Conservation (phyloP, 2,888 invertebrate genomes). For the Venusia cambrica region DNA sequence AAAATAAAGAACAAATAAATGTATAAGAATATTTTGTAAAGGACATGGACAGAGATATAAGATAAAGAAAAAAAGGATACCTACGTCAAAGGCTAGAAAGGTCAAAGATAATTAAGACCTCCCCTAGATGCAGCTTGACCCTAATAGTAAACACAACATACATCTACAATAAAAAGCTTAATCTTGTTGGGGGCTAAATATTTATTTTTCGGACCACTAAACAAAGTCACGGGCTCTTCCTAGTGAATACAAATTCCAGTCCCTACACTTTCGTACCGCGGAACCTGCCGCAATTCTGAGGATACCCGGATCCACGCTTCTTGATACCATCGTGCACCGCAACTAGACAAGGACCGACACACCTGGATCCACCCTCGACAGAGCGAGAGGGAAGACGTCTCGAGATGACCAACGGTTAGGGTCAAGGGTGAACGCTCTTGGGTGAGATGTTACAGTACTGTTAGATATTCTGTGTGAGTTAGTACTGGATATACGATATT, state of each 20-base stretch:
- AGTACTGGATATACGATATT: conserved; percentile 1
- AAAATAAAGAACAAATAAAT: too few relatives aligned
- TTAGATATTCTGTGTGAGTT: conserved; percentile 11
- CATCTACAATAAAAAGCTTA: too few relatives aligned
- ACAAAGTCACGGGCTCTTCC: too few relatives aligned
- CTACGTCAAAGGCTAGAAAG: too few relatives aligned
- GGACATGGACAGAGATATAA: too few relatives aligned
- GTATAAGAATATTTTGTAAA: too few relatives aligned
- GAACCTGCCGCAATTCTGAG: conserved; percentile 69
- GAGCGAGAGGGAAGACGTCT: conserved; percentile 51
- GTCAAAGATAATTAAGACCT: too few relatives aligned
- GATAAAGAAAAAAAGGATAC: too few relatives aligned
- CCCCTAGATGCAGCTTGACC: too few relatives aligned
- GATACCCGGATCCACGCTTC: conserved; percentile 71
- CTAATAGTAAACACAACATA: too few relatives aligned
- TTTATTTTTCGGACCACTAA: too few relatives aligned
- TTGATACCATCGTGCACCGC: conserved; percentile 68
- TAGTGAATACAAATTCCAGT: conserved; percentile 3
- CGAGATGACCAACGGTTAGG: conserved; percentile 76
- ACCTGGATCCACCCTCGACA: conserved; percentile 24
- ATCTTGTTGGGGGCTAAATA: too few relatives aligned
- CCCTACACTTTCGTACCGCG: conserved; percentile 44
- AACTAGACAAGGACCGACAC: conserved; percentile 42
- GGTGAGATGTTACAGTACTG: conserved; percentile 46
- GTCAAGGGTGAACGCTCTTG: conserved; percentile 79